Percentiles rank a stretch among this genome's conserved stretches.
phyloP scores from a whole-genome alignment of 2,113 vertebrate genomes.

The Isichthys henryi region DNA sequence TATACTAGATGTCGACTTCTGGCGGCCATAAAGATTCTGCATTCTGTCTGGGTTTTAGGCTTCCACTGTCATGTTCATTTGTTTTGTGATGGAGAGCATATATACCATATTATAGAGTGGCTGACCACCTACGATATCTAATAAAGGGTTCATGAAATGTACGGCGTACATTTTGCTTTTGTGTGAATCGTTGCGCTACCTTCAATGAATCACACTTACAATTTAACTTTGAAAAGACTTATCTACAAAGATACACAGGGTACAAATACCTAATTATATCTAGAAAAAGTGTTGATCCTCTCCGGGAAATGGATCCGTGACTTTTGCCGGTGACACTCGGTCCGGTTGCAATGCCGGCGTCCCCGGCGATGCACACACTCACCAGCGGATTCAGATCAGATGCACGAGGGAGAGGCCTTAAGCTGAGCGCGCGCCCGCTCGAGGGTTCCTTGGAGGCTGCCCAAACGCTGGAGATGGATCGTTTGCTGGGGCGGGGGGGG shows the following conservation, averaged over 20 bases:
- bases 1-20: background rate
- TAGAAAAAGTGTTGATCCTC: background rate
- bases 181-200: background rate
- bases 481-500: slow-evolving; percentile 14
- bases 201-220: background rate
- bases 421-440: background rate
- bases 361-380: background rate
- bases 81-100: background rate
- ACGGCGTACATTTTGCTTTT: background rate
- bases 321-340: background rate
- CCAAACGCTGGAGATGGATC: background rate
- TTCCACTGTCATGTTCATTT: background rate
- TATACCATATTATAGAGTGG: background rate
- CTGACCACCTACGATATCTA: background rate
- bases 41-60: background rate
- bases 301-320: background rate
- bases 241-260: background rate
- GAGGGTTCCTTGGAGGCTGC: slow-evolving; percentile 11
- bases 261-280: background rate
- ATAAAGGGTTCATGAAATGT: background rate
- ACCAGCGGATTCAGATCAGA: background rate
- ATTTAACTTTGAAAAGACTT: background rate
- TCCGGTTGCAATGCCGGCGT: background rate
- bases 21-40: background rate
- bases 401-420: background rate